Evolutionary conservation across 53 echinoderm and acorn worm genomes (phyloP).

Genomic region (Actinopyga echinites): DNA sequence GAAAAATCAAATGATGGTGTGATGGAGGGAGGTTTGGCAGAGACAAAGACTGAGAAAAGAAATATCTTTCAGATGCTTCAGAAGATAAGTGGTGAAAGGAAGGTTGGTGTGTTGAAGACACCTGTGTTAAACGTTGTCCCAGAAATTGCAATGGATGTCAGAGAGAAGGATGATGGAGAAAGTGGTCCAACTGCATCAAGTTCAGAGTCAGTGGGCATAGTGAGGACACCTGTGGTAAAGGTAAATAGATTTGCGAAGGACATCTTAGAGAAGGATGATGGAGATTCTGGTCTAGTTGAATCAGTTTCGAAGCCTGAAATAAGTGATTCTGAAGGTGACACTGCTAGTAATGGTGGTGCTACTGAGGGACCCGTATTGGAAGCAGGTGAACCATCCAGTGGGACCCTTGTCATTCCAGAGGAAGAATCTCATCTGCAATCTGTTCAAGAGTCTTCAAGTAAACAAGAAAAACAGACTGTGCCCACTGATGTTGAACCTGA

Average conservation of each 20-base stretch:
- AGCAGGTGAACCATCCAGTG: no score
- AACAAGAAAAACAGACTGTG: no score
- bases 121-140: no score
- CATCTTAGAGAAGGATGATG: no score
- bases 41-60: not conserved
- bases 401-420: no score
- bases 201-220: not conserved
- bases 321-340: not conserved
- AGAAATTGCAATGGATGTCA: not conserved
- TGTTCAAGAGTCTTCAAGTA: no score
- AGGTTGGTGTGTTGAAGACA: not conserved
- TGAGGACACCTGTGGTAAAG: no score
- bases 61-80: conserved; percentile 2
- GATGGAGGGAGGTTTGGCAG: not conserved
- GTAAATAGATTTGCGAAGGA: not conserved
- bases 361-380: not conserved
- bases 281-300: not conserved
- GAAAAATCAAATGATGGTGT: not conserved
- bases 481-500: no score
- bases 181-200: not conserved
- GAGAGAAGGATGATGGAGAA: not conserved
- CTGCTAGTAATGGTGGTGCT: not conserved
- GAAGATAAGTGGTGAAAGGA: not conserved
- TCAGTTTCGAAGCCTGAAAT: not conserved
- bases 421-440: no score